Evolutionary conservation across 2,888 invertebrate species (phyloP).

Genomic region (Nomada lathburiana): DNA sequence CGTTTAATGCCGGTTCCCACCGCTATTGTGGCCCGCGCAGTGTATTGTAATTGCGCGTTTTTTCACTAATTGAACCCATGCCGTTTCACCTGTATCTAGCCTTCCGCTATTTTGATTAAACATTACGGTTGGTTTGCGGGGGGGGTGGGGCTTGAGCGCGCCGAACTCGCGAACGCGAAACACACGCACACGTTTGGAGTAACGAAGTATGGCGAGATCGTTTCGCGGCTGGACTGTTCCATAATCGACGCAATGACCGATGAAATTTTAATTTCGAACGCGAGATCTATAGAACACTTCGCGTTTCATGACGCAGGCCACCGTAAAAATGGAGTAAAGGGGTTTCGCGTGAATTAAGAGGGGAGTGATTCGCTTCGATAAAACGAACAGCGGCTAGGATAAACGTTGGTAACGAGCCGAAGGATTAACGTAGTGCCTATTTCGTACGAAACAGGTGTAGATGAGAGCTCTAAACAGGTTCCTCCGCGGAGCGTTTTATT

Average conservation of each 20-base stretch:
- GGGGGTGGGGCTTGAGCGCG: background rate
- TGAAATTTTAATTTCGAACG: background rate
- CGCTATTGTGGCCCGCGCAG: constrained; percentile 22
- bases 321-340: background rate
- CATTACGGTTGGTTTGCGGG: constrained; percentile 19
- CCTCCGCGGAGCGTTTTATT: constrained; percentile 55
- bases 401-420: constrained; percentile 5
- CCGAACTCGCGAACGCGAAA: constrained; percentile 11
- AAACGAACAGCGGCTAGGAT: background rate
- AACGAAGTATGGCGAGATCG: constrained; percentile 18
- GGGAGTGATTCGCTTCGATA: background rate
- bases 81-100: background rate
- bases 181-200: background rate
- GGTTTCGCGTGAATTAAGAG: background rate
- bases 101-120: background rate
- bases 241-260: background rate
- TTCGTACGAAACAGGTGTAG: constrained; percentile 57
- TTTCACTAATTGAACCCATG: constrained; percentile 28
- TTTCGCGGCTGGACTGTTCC: background rate
- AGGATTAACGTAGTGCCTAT: constrained; percentile 41
- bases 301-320: background rate
- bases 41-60: constrained; percentile 57
- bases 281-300: background rate
- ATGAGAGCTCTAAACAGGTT: constrained; percentile 51
- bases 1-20: constrained; percentile 45